Base-by-base conservation (phyloP, 2,888 invertebrate species). In the Imbricaverruca yamaguchii region DNA sequence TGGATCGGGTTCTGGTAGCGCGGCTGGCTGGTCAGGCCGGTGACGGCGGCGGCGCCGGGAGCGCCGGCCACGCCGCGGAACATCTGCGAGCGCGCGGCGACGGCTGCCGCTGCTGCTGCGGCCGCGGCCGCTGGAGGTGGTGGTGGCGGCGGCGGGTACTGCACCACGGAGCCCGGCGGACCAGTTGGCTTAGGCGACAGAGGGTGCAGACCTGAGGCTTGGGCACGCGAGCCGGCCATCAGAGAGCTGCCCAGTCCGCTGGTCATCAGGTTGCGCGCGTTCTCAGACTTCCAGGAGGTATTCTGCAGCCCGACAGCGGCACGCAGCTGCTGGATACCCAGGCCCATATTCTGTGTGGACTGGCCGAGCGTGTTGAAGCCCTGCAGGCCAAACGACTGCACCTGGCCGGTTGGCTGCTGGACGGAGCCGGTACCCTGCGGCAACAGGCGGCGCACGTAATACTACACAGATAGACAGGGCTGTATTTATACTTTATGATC, bases 291-390 rank as follows among this genome's bases (percentile, higher is more conserved):
- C 74, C 74, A 74, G 53, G 74, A 53, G 25, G 80, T 79, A 56
- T 55, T 81, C 57, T 81, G 80, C 67, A 80, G 81, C 11, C 77
- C 74, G 25, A 57, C 78, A 13, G 67, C 69, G 63, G 79, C 80
- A 56, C 81, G 65, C 78, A 81, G 53, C 80, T 81, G 67, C 61
- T 74, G 69, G 25, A 82, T 77, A 80, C 78, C 80, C 18, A 80
- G 61, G 61, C 80, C 77, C 57, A 77, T 67, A 69, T 80, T 80
- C 81, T 67, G 55, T 21, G 80, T 23, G 11, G 80, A 65, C 57
- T 63, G 79, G 13, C 81, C 80, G 56, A 55, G n/a, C 63, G 56
- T 80, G 59, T 80, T 79, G 79, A 67, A 67, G 79, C 79, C 79
- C 65, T 63, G 56, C 23, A 67, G 57, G 57, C 80, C 80, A 63